Base-by-base conservation (phyloP, 2,113 vertebrate species). In the Thunnus thynnus region DNA sequence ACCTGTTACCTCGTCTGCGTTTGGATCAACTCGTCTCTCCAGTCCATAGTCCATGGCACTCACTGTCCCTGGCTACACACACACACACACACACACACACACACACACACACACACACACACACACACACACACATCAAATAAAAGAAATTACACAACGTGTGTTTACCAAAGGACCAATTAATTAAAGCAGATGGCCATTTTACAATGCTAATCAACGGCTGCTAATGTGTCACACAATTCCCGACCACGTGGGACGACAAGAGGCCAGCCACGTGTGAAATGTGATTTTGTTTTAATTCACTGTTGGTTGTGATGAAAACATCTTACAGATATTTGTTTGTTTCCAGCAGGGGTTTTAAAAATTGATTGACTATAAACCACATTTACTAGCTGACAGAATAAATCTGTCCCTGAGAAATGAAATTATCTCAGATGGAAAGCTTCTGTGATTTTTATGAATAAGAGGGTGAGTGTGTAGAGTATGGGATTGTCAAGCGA, bases 1-100 rank as follows among this genome's bases (percentile, higher is more conserved):
- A 95, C 94, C 95, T 94, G 95, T 96, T 98, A 99, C 98, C 98
- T 98, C 96, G 1, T 90, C 93, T 88, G 94, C 93, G 84, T 95
- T 97, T 1, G 98, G 97, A 69, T 99, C 95, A 1, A 91, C 93
- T 44, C 94, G 95, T 1, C 98, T 95, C 44, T 99, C 94, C 79
- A 97, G 68, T 44, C 98, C 98, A 0, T 97, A 97, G 84, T 99
- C 97, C 60, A 99, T 96, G 55, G 92, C 94, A 0, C 97, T 95
- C 66, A 96, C 90, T 63, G 96, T 95, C 84, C 97, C 97, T 0
- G 98, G 98, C 98, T 99, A 80, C 86, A 72, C 27, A 78, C 68
- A 71, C 41, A 72, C 32, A 46, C 41, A 71, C 20, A 75, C 3
- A 3, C 3, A 76, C 52, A 71, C 17, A 83, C 41, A 74, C 18